These are phyloP conservation scores for Ormyrus thymus DNA, from an alignment of 2,888 invertebrate species.

Conservation along the genomic window DNA sequence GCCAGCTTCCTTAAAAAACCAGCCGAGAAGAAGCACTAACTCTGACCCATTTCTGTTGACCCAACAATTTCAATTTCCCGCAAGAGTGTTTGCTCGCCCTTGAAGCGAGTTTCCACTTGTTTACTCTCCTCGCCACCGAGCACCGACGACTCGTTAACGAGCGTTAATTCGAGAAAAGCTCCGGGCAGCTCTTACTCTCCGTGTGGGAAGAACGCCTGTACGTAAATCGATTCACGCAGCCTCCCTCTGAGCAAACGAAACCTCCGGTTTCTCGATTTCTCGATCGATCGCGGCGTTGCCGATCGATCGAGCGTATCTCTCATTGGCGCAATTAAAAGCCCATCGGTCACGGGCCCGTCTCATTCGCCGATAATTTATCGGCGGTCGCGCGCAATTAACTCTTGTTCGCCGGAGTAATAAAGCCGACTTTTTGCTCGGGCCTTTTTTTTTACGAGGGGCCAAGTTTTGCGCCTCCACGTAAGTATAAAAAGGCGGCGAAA, in stretches of 20 bases:
- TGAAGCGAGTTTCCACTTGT: constrained; percentile 28
- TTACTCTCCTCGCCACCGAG: neutral
- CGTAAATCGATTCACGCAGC: constrained; percentile 51
- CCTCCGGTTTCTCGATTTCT: neutral
- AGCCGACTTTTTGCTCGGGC: constrained; percentile 1
- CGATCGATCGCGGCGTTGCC: neutral
- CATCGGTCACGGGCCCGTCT: constrained; percentile 25
- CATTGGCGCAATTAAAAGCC: constrained; percentile 27
- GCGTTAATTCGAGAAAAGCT: constrained; percentile 50
- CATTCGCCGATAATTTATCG: constrained; percentile 4
- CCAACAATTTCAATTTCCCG: constrained; percentile 8
- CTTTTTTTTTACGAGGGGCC: constrained; percentile 41
- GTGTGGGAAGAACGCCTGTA: constrained; percentile 25
- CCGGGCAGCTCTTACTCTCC: neutral
- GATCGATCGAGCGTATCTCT: neutral
- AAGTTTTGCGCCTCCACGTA: constrained; percentile 32
- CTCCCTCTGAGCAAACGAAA: neutral
- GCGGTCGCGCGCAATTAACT: constrained; percentile 42
- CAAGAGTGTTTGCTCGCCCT: constrained; percentile 26
- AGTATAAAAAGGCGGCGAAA: constrained; percentile 44
- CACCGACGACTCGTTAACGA: constrained; percentile 14
- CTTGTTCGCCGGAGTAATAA: constrained; percentile 38
- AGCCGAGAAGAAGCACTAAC: neutral
- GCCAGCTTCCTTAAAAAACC: neutral
- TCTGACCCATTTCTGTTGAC: constrained; percentile 30